A percentile compares a stretch with the other conserved stretches of the same genome.
phyloP scores from a whole-genome alignment of 2,797 vertebrate species.

The Simalia tracyae region DNA sequence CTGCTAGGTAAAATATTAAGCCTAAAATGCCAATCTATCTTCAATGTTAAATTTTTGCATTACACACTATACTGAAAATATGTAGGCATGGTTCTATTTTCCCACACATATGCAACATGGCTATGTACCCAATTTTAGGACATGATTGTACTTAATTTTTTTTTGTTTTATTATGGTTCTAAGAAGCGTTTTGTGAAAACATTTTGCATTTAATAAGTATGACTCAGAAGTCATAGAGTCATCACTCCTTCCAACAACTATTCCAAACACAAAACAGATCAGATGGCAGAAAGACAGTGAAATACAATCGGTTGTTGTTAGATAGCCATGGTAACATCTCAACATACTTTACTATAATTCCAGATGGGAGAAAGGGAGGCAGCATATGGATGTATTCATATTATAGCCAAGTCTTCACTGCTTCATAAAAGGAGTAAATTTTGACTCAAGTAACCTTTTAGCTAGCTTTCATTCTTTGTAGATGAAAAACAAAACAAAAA shows the following conservation, averaged over 20 bases:
- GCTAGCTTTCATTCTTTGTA: slow-evolving; percentile 8
- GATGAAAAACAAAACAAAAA: not conserved
- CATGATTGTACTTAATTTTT: slow-evolving; percentile 27
- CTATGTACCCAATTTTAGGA: slow-evolving; percentile 3
- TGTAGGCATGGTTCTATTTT: slow-evolving; percentile 4
- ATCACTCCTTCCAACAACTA: slow-evolving; percentile 51
- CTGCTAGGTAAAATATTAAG: not conserved
- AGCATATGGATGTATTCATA: not conserved
- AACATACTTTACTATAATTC: slow-evolving; percentile 26
- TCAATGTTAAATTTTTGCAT: not conserved
- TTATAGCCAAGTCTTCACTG: slow-evolving; percentile 5
- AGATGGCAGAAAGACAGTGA: slow-evolving; percentile 31
- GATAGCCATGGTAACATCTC: slow-evolving; percentile 37
- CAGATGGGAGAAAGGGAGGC: not conserved
- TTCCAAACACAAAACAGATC: slow-evolving; percentile 51
- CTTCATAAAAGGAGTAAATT: slow-evolving; percentile 14
- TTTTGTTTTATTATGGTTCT: slow-evolving; percentile 37
- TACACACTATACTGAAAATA: not conserved
- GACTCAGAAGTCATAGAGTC: slow-evolving; percentile 50
- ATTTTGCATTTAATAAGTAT: slow-evolving; percentile 55
- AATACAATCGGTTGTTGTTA: slow-evolving; percentile 38
- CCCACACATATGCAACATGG: slow-evolving; percentile 3
- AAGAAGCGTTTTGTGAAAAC: slow-evolving; percentile 47
- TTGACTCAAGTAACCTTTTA: slow-evolving; percentile 9
- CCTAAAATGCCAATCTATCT: not conserved